Evolutionary conservation across 2,888 invertebrate genomes (phyloP).

Genomic region (Tenthredo distinguenda): DNA sequence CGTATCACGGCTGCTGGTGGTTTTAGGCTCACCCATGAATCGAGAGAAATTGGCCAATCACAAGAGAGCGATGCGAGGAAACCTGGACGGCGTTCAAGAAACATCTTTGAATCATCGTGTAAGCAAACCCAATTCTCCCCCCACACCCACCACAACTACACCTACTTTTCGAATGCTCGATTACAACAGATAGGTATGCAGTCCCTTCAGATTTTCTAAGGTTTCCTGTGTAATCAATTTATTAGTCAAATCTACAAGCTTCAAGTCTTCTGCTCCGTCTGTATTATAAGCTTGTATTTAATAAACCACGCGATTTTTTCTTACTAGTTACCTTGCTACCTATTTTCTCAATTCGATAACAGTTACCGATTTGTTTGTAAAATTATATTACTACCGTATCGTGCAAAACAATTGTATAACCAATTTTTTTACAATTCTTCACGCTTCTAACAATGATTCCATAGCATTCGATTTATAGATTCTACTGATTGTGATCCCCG

Average conservation of each 20-base stretch:
- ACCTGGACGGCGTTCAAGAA: slow-evolving; percentile 87
- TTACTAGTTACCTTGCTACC: background rate
- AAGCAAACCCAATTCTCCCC: slow-evolving; percentile 78
- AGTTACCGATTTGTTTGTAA: background rate
- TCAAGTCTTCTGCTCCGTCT: background rate
- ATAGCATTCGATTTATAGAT: background rate
- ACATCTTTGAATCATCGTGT: slow-evolving; percentile 88
- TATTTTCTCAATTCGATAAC: background rate
- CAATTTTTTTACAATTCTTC: background rate
- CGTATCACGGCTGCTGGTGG: slow-evolving; percentile 58
- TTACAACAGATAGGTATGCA: slow-evolving; percentile 73
- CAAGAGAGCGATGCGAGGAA: slow-evolving; percentile 82
- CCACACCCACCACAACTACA: slow-evolving; percentile 73
- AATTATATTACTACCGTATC: background rate
- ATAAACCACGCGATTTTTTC: background rate
- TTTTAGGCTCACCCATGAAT: slow-evolving; percentile 89
- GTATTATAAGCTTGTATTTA: slow-evolving; percentile 38
- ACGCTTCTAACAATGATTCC: background rate
- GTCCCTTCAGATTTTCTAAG: slow-evolving; percentile 37
- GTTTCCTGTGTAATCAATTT: background rate
- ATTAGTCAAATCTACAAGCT: slow-evolving; percentile 21
- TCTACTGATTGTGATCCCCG: slow-evolving; percentile 6
- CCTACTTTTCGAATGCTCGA: slow-evolving; percentile 76
- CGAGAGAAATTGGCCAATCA: slow-evolving; percentile 90
- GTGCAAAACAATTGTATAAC: background rate